Evolutionary conservation across 2,797 vertebrate genomes (phyloP).

Genomic region (Chaetodon trifasciatus): DNA sequence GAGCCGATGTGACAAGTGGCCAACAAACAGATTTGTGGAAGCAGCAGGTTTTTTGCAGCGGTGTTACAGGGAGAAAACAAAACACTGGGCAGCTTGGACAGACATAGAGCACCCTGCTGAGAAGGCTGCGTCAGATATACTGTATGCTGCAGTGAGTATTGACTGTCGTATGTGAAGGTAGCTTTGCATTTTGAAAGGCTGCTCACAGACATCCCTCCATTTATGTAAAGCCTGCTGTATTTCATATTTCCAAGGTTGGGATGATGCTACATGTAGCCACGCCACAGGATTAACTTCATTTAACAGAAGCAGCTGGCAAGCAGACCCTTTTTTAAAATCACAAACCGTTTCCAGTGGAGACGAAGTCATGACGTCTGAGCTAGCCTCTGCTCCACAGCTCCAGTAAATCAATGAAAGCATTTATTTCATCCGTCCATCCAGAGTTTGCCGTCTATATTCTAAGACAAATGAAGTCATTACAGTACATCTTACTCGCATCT

Average conservation of each 20-base stretch:
- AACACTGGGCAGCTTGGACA: constrained; percentile 6
- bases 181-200: not conserved
- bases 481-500: not conserved
- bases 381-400: not conserved
- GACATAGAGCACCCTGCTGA: not conserved
- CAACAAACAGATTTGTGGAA: constrained; percentile 18
- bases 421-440: not conserved
- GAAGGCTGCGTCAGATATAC: not conserved
- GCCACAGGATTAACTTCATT: not conserved
- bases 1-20: constrained; percentile 37
- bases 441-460: not conserved
- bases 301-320: not conserved
- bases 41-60: constrained; percentile 5
- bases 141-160: not conserved
- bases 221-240: not conserved
- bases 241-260: not conserved
- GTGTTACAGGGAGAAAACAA: not conserved
- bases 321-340: not conserved
- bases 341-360: not conserved
- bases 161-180: not conserved
- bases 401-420: not conserved
- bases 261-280: not conserved
- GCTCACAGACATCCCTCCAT: not conserved
- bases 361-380: too few species aligned
- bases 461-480: not conserved